A percentile compares a stretch with the other conserved stretches of the same genome.
Conservation (phyloP, 2,797 vertebrate species). For the Onychomys torridus region DNA sequence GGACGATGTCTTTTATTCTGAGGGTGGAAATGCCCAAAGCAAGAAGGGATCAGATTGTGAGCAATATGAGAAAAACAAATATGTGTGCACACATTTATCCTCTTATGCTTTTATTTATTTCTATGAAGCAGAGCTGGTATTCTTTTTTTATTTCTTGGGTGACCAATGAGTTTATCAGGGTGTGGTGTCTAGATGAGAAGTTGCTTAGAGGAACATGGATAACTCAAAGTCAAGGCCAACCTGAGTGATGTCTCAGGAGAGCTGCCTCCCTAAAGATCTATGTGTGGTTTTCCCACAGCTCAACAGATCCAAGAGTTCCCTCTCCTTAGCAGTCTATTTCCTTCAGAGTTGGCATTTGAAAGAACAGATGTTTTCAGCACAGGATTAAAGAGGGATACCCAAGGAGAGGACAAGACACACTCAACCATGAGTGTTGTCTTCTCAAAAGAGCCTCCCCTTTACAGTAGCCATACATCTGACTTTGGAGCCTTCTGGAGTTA, state of each 20-base stretch:
- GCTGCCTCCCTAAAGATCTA: neutral
- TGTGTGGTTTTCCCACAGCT: neutral
- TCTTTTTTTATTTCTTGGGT: neutral
- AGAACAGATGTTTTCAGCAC: neutral
- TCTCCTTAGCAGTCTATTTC: neutral
- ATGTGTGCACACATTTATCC: neutral
- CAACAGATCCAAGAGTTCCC: neutral
- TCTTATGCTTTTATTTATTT: neutral
- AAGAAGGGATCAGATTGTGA: neutral
- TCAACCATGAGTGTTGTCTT: neutral
- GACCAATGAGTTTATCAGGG: neutral
- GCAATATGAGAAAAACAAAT: neutral
- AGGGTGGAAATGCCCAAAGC: too few relatives aligned
- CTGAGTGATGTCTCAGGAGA: neutral
- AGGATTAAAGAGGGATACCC: neutral
- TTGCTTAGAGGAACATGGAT: neutral
- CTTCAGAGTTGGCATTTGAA: neutral
- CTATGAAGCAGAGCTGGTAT: neutral
- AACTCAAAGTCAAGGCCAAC: neutral
- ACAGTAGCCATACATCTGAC: neutral
- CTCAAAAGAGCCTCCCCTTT: neutral
- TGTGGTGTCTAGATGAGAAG: neutral
- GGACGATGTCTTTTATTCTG: neutral
- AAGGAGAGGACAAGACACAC: neutral
- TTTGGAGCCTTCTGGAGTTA: neutral